Conservation (phyloP, 2,797 vertebrate genomes). For the Alca torda region DNA sequence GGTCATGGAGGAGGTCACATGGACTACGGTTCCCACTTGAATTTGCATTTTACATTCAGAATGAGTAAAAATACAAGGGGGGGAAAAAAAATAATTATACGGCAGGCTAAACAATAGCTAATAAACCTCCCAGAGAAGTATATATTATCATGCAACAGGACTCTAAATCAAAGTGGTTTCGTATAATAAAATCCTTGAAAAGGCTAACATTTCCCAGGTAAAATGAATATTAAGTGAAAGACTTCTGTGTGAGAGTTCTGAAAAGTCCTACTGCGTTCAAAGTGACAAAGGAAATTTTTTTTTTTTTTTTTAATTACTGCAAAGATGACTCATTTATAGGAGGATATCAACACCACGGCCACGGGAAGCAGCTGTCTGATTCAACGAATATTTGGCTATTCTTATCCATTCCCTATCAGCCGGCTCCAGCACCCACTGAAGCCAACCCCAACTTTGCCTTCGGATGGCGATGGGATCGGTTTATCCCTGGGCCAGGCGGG, state of each 20-base stretch:
- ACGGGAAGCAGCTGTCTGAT: constrained; percentile 33
- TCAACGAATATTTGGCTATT: constrained; percentile 12
- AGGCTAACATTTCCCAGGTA: neutral
- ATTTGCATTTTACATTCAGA: neutral
- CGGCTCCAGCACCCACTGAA: neutral
- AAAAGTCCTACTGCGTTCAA: neutral
- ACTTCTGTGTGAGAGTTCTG: neutral
- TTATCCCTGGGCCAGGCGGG: neutral
- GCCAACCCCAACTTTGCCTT: neutral
- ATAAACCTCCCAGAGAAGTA: rapidly evolving
- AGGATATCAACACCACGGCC: neutral
- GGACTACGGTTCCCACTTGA: neutral
- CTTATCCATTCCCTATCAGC: neutral
- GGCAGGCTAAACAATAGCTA: neutral
- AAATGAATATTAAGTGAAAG: neutral
- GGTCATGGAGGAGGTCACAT: neutral
- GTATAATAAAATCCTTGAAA: neutral
- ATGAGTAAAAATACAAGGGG: neutral
- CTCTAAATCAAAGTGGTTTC: neutral
- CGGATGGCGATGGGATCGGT: neutral
- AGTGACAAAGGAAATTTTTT: neutral
- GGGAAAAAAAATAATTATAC: neutral
- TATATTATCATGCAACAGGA: neutral
- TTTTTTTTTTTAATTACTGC: neutral
- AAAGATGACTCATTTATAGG: constrained; percentile 36